These are phyloP conservation scores for Agapostemon virescens DNA, from an alignment of 2,888 invertebrate species.

Conservation along the genomic window DNA sequence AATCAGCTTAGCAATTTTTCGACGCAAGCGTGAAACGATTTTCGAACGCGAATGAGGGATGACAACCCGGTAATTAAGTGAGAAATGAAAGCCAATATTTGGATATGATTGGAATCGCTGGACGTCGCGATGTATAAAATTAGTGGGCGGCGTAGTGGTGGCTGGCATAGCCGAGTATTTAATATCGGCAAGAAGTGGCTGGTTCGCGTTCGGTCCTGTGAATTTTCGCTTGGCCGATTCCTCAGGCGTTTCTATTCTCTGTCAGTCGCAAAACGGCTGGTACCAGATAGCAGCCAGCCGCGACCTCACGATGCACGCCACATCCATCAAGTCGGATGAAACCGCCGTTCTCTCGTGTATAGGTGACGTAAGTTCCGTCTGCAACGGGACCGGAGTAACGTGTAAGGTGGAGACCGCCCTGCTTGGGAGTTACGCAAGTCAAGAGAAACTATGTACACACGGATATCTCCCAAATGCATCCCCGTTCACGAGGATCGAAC, in stretches of 20 bases:
- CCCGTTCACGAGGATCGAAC: slow-evolving; percentile 17
- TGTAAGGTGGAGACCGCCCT: slow-evolving; percentile 52
- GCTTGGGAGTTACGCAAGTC: slow-evolving; percentile 59
- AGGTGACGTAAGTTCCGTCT: slow-evolving; percentile 61
- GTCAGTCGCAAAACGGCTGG: slow-evolving; percentile 49
- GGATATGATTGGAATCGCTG: background rate
- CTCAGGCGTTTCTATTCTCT: slow-evolving; percentile 49
- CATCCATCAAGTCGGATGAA: slow-evolving; percentile 72
- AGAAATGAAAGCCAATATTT: background rate
- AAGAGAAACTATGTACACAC: slow-evolving; percentile 47
- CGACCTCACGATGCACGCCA: slow-evolving; percentile 65
- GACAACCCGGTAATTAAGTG: background rate
- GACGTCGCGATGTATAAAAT: background rate
- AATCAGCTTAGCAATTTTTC: background rate
- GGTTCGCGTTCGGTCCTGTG: slow-evolving; percentile 31
- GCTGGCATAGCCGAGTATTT: slow-evolving; percentile 27
- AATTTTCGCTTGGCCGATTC: slow-evolving; percentile 53
- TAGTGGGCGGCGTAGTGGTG: background rate
- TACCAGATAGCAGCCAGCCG: slow-evolving; percentile 59
- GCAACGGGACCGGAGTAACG: slow-evolving; percentile 31
- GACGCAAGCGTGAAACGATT: background rate
- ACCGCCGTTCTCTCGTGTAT: slow-evolving; percentile 62
- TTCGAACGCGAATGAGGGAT: background rate
- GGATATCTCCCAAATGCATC: slow-evolving; percentile 39
- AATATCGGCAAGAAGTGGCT: slow-evolving; percentile 32